phyloP scores from a whole-genome alignment of 1,140 invertebrate species.

The Papilio xuthus region DNA sequence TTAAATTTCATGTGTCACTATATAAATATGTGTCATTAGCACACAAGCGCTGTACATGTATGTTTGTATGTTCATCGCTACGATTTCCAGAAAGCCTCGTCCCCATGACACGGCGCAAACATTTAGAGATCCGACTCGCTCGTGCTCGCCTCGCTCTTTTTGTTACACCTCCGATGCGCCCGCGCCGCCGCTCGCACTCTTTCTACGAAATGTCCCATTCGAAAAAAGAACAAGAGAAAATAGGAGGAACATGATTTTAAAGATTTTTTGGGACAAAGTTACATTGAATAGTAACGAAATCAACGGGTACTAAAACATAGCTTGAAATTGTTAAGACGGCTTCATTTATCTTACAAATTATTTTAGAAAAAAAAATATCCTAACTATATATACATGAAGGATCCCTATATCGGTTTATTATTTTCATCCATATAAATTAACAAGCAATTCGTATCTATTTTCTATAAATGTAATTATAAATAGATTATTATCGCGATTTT shows the following conservation, averaged over 20 bases:
- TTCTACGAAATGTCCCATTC: slow-evolving; percentile 66
- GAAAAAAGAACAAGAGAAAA: slow-evolving; percentile 47
- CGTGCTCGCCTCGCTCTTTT: slow-evolving; percentile 59
- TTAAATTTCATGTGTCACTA: background rate
- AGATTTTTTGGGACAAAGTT: slow-evolving; percentile 10
- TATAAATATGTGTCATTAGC: background rate
- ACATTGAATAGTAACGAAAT: too few species aligned
- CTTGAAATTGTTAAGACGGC: too few species aligned
- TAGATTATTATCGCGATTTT: background rate
- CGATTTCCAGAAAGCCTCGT: slow-evolving; percentile 3
- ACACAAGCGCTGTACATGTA: background rate
- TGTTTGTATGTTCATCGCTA: slow-evolving; percentile 13
- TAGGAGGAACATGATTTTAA: background rate
- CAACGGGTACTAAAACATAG: too few species aligned
- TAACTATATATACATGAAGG: too few species aligned
- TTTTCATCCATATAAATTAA: too few species aligned
- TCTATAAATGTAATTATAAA: too few species aligned
- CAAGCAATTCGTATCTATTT: too few species aligned
- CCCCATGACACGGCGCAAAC: background rate
- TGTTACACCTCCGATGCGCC: slow-evolving; percentile 39
- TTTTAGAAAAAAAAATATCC: too few species aligned
- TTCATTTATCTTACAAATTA: too few species aligned
- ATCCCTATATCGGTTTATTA: too few species aligned
- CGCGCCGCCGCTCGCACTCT: slow-evolving; percentile 46
- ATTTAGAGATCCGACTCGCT: slow-evolving; percentile 40